Base-by-base conservation (phyloP, 2,797 vertebrate species). In the Leptodactylus fallax region DNA sequence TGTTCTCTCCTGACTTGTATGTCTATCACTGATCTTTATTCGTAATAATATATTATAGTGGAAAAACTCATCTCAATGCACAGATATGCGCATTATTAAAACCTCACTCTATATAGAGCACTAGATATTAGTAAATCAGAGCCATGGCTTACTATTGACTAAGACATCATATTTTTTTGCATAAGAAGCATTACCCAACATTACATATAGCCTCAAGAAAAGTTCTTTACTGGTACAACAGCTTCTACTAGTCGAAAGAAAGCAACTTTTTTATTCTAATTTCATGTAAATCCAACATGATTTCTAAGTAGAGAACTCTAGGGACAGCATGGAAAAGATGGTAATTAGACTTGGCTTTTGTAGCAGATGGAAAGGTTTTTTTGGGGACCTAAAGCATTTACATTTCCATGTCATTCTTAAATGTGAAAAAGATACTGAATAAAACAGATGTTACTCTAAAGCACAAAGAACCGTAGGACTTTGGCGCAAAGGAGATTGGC, bases 361-460 rank as follows among this genome's bases (percentile, higher is more conserved):
- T 25, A 85, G 83, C 71, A 85, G 83, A 85, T 85, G 71, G 83
- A 85, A 85, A 14, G 82, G 16, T 74, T 85, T 85, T 83, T 85
- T 85, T 17, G 47, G 71, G 56, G 71, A 85, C 83, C 83, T 60
- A 25, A 77, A 77, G 71, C 71, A 55, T 69, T 83, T 83, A 23
- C 81, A 85, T 85, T 85, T 85, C 55, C 71, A 77, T 77, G 67
- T 76, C 56, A 77, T 72, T 84, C 69, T 84, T 84, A 74, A 84
- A 85, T 85, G n/a, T 85, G 55, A 60, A 85, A 85, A 63, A 63
- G 56, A 61, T 61, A 76, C 55, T 25, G 71, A 85, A 85, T 51
- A 60, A 85, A 85, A 85, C 83, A 85, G 83, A 85, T 85, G 83
- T 85, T 85, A 60, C 36, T 76, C 45, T 76, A 55, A 85, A 85